Conservation (phyloP, 2,113 vertebrate genomes). For the Balaenoptera acutorostrata region DNA sequence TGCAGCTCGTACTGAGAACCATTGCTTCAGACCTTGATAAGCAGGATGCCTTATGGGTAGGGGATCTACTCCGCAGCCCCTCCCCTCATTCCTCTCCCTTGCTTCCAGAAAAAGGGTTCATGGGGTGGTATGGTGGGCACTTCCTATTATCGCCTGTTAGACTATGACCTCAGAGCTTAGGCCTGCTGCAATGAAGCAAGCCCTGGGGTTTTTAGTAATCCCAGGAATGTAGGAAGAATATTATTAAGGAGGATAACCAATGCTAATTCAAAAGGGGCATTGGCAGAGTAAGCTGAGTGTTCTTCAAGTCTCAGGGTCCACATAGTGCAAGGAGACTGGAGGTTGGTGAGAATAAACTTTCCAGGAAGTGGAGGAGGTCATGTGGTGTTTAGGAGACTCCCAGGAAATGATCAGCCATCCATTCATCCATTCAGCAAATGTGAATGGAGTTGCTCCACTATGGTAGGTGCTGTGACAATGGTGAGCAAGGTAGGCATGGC, state of each 20-base stretch:
- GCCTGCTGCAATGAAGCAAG: neutral
- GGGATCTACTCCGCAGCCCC: neutral
- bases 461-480: rapidly evolving
- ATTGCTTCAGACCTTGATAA: neutral
- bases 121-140: too few species aligned
- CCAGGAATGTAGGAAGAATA: neutral
- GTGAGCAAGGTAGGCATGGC: neutral
- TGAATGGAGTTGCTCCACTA: too few species aligned
- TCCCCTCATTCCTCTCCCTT: neutral
- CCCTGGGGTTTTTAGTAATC: neutral
- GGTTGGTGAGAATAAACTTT: neutral
- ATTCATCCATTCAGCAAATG: neutral
- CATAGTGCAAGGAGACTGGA: too few species aligned
- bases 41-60: neutral
- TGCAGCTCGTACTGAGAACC: neutral
- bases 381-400: neutral
- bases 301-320: neutral
- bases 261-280: neutral
- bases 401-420: neutral
- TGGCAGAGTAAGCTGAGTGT: neutral
- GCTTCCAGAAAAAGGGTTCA: neutral
- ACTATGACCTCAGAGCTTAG: neutral
- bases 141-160: neutral
- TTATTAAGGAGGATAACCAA: neutral
- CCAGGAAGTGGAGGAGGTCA: neutral